Conservation (phyloP, 1,140 invertebrate species). For the Melipona quadrifasciata region DNA sequence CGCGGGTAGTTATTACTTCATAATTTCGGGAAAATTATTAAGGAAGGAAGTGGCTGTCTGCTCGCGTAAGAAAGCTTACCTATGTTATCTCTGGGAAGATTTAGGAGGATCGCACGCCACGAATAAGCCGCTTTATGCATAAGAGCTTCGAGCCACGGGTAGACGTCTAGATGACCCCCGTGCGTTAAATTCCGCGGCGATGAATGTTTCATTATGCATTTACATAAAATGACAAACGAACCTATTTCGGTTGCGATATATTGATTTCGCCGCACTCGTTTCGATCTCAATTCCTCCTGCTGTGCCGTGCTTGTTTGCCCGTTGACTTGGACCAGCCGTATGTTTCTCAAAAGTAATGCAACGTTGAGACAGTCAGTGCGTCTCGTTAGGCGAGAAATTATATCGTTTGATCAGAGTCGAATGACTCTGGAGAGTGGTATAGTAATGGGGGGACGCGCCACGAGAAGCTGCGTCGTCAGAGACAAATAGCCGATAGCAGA, state of each 20-base stretch:
- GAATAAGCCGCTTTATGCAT: conserved; percentile 62
- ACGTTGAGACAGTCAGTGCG: too few species aligned
- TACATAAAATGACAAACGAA: conserved; percentile 32
- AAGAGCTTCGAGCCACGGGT: conserved; percentile 41
- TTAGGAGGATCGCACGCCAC: conserved; percentile 67
- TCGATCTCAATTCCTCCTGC: conserved; percentile 19
- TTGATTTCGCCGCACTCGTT: conserved; percentile 18
- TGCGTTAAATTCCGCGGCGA: conserved; percentile 26
- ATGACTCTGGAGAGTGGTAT: too few species aligned
- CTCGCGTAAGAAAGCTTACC: conserved; percentile 79
- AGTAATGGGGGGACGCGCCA: not conserved
- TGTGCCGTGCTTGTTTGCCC: too few species aligned
- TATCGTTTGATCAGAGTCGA: too few species aligned
- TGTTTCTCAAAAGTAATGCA: too few species aligned
- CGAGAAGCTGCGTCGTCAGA: conserved; percentile 17
- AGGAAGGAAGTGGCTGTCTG: conserved; percentile 77
- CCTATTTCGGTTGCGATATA: conserved; percentile 32
- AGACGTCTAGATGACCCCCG: conserved; percentile 36
- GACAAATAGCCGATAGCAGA: conserved; percentile 45
- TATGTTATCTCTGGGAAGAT: conserved; percentile 75
- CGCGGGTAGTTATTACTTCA: conserved; percentile 75
- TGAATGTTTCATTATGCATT: conserved; percentile 54
- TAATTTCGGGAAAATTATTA: conserved; percentile 79
- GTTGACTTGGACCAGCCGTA: too few species aligned
- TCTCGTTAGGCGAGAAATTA: too few species aligned